Conservation (phyloP, 2,888 invertebrate species). For the Ectemnius cavifrons region DNA sequence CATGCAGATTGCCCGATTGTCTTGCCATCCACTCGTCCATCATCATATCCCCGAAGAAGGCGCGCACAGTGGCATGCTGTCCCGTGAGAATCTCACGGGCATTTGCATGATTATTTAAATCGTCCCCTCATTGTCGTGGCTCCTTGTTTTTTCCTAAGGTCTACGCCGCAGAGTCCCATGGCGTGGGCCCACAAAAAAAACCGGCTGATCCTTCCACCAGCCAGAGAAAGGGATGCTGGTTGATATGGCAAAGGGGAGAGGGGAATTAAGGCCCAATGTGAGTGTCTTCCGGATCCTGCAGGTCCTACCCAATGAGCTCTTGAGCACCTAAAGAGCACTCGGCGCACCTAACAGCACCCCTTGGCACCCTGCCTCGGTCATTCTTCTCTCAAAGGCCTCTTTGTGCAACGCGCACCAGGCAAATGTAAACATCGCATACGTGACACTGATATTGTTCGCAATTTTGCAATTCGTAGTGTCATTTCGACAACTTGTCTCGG, state of each 20-base stretch:
- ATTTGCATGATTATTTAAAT: constrained; percentile 78
- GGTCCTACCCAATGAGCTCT: constrained; percentile 29
- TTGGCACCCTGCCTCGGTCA: constrained; percentile 44
- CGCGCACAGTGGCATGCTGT: constrained; percentile 20
- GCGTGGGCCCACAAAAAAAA: constrained; percentile 55
- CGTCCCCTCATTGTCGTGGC: constrained; percentile 61
- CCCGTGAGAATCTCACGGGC: constrained; percentile 73
- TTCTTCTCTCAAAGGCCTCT: constrained; percentile 37
- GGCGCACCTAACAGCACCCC: constrained; percentile 26
- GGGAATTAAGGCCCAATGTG: constrained; percentile 38
- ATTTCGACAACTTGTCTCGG: too few relatives aligned
- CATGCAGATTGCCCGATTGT: constrained; percentile 73
- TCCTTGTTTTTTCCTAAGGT: constrained; percentile 62
- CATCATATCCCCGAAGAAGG: constrained; percentile 4
- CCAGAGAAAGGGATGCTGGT: constrained; percentile 6
- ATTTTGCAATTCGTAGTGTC: too few relatives aligned
- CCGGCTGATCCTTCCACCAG: constrained; percentile 49
- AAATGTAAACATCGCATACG: constrained; percentile 1
- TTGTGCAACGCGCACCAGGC: background rate
- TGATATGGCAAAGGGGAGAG: constrained; percentile 7
- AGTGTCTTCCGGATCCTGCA: constrained; percentile 43
- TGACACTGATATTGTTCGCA: too few relatives aligned
- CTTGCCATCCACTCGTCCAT: constrained; percentile 57
- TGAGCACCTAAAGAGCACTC: constrained; percentile 13
- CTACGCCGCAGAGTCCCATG: constrained; percentile 45